Evolutionary conservation across 2,888 invertebrate species (phyloP), one percentile per base, ranked within the genome.

Genomic region (Caenorhabditis panamensis): DNA sequence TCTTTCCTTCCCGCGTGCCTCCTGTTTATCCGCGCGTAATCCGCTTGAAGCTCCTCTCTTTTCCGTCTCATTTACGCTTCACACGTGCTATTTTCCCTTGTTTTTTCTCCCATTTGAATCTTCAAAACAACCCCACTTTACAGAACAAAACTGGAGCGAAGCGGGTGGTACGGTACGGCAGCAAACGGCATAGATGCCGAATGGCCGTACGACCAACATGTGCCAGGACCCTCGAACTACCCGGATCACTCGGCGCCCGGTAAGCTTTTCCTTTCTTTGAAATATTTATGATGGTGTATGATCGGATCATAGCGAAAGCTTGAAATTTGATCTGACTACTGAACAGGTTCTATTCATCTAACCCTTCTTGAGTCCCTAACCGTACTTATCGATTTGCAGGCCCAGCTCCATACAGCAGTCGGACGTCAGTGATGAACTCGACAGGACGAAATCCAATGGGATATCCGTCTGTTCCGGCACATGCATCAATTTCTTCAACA

Each of bases 161-260:
- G 72, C 54, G 71, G 73, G 63, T 79, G 73, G 73, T 67, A 68
- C 79, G 68, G 79, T 44, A 18, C 18, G 22, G 51, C 62, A 36
- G 13, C 41, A 20, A 49, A 67, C 63, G 72, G 77, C 63, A 51
- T 64, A n/a, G 69, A 51, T 22, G 58, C 28, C 59, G 66, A 71
- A 1, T 62, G 68, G 64, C 47, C 58, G 26, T 79, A 72, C 54
- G 62, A 66, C 36, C 64, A 62, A 41, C 71, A 79, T 24, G 79
- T 79, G n/a, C 80, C 80, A 16, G 80, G 80, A 54, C 75, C 80
- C 16, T 80, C 80, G 5, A 75, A 80, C 61, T 80, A 80, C 53
- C 75, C 75, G 24, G 80, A 75, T 4, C 37, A 54, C 20, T 54
- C 62, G 41, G 71, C 71, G 16, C 66, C 78, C 26, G 76, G 76